Percentiles rank a stretch among this genome's conserved stretches.
These are phyloP conservation scores for Arnoldichthys spilopterus DNA, from an alignment of 2,797 vertebrate genomes.

Conservation along the genomic window DNA sequence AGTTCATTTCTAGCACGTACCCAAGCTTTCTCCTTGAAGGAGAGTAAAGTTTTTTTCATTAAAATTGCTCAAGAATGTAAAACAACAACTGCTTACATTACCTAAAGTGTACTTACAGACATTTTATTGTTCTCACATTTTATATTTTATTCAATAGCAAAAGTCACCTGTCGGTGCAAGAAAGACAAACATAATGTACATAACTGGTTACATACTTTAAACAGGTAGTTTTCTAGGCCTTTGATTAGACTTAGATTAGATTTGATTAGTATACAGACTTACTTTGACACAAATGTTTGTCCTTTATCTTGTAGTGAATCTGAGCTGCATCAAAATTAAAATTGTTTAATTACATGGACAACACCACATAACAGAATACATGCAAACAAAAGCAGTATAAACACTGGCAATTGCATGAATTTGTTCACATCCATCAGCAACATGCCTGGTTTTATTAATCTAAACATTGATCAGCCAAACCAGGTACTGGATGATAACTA, in stretches of 20 bases:
- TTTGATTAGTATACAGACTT: not conserved
- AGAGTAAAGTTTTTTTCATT: not conserved
- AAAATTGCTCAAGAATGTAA: not conserved
- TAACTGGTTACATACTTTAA: not conserved
- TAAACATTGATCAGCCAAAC: too few species aligned
- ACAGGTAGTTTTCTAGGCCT: not conserved
- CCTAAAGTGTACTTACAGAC: not conserved
- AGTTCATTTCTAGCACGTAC: not conserved
- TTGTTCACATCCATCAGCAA: too few species aligned
- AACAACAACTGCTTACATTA: not conserved
- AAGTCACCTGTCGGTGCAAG: not conserved
- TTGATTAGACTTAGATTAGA: not conserved
- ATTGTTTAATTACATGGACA: too few species aligned
- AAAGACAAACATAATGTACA: too few species aligned
- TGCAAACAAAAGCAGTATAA: too few species aligned
- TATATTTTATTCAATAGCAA: not conserved
- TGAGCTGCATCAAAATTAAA: too few species aligned
- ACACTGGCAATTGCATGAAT: too few species aligned
- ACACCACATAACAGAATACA: too few species aligned
- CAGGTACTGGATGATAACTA: too few species aligned
- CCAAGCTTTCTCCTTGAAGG: not conserved
- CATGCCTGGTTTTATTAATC: not conserved
- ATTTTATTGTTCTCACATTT: not conserved
- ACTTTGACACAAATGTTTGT: not conserved
- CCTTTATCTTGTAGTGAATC: not conserved